A percentile compares a stretch with the other conserved stretches of the same genome.
Evolutionary conservation across 2,113 vertebrate genomes (phyloP).

Genomic region (Anser cygnoides): DNA sequence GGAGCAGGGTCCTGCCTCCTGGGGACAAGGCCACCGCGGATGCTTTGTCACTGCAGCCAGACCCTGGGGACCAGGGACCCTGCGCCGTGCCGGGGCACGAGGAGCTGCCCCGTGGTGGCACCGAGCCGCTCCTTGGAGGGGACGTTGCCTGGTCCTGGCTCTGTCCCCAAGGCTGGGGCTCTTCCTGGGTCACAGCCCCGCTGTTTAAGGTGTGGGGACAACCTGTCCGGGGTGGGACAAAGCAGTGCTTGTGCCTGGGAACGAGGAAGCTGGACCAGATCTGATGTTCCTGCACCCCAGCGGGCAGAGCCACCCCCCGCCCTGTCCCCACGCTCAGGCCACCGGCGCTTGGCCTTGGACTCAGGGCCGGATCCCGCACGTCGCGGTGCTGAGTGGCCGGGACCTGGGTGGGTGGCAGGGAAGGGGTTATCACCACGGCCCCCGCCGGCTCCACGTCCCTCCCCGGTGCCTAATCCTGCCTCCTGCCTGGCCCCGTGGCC

Average conservation of each 20-base stretch:
- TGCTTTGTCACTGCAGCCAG: background rate
- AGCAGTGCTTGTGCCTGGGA: background rate
- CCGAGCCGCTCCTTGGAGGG: background rate
- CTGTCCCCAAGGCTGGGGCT: fast-evolving
- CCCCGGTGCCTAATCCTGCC: background rate
- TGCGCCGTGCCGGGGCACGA: background rate
- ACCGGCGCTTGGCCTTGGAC: background rate
- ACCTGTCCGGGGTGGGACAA: fast-evolving
- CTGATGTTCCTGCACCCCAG: background rate
- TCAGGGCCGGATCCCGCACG: background rate
- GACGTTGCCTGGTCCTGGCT: fast-evolving
- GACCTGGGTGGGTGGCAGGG: background rate
- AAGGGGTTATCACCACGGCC: background rate
- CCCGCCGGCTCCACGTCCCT: background rate
- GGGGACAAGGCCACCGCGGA: background rate
- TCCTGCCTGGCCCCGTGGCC: background rate
- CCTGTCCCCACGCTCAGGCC: background rate
- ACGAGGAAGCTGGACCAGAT: background rate
- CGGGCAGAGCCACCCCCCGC: background rate
- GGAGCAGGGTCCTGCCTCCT: too few relatives aligned
- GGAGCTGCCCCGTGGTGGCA: fast-evolving
- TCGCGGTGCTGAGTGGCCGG: fast-evolving
- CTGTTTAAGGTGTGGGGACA: fast-evolving
- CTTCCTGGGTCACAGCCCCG: fast-evolving
- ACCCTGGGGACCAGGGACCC: background rate